Percentiles rank a stretch among this genome's conserved stretches.
Conservation (phyloP, 2,797 vertebrate genomes). For the Aulostomus chinensis region DNA sequence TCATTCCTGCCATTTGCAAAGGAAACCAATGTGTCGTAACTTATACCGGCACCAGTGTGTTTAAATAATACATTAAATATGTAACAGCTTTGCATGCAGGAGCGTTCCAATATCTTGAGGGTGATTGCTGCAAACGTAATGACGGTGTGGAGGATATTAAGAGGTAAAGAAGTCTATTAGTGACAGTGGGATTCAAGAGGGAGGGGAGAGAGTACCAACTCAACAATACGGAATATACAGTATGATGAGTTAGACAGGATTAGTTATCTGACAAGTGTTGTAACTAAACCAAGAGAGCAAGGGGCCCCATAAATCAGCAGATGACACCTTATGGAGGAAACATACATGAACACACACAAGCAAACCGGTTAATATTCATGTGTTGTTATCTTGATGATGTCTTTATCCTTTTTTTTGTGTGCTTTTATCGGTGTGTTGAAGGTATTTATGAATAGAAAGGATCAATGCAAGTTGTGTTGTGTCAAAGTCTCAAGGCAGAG, state of each 20-base stretch:
- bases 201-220: not conserved
- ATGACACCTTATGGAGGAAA: not conserved
- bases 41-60: constrained; percentile 8
- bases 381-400: not conserved
- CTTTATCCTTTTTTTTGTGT: not conserved
- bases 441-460: constrained; percentile 16
- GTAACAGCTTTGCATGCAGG: constrained; percentile 3
- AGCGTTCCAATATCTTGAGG: constrained; percentile 1
- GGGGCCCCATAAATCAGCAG: constrained; percentile 36
- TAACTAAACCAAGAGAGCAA: constrained; percentile 57
- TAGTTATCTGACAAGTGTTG: constrained; percentile 11
- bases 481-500: not conserved
- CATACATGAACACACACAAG: not conserved
- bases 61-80: constrained; percentile 37
- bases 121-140: constrained; percentile 4
- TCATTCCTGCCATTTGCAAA: not conserved
- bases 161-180: constrained; percentile 4
- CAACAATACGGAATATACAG: constrained; percentile 24
- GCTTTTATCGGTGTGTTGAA: not conserved
- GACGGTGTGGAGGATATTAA: constrained; percentile 2
- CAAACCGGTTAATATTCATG: constrained; percentile 1
- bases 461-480: constrained; percentile 36
- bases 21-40: not conserved
- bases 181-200: constrained; percentile 4
- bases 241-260: constrained; percentile 31